Conservation (phyloP, 2,113 vertebrate genomes). For the Hepsetus odoe region DNA sequence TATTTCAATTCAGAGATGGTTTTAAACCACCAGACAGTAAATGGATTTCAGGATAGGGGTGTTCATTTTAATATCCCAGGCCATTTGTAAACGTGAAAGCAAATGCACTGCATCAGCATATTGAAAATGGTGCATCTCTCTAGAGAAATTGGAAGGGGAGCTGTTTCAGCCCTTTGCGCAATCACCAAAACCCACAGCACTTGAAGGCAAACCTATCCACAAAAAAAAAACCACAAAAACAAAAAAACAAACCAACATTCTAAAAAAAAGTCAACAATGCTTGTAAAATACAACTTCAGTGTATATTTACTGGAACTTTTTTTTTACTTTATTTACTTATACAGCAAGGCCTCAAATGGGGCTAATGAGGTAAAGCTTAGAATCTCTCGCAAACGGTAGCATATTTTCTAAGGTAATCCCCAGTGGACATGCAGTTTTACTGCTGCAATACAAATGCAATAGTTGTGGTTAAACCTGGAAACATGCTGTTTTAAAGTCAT, state of each 20-base stretch:
- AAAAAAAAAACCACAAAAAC: neutral
- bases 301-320: too few species aligned
- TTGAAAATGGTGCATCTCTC: constrained; percentile 59
- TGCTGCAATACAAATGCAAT: neutral
- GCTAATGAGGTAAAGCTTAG: neutral
- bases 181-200: constrained; percentile 23
- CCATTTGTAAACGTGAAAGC: constrained; percentile 64
- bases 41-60: constrained; percentile 64
- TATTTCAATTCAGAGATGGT: constrained; percentile 64
- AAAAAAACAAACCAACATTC: neutral
- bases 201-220: neutral
- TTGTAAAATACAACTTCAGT: neutral
- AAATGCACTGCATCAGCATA: constrained; percentile 65
- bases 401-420: neutral
- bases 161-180: constrained; percentile 4
- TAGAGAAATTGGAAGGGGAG: constrained; percentile 52
- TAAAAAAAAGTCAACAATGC: neutral
- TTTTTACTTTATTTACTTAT: neutral
- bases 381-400: too few species aligned
- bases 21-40: constrained; percentile 63
- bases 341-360: neutral
- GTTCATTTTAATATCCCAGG: constrained; percentile 68
- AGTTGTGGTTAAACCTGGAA: neutral
- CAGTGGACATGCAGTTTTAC: neutral
- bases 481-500: neutral